These are phyloP conservation scores for Sebastes cheni DNA, from an alignment of 2,797 vertebrate genomes.

Conservation along the genomic window DNA sequence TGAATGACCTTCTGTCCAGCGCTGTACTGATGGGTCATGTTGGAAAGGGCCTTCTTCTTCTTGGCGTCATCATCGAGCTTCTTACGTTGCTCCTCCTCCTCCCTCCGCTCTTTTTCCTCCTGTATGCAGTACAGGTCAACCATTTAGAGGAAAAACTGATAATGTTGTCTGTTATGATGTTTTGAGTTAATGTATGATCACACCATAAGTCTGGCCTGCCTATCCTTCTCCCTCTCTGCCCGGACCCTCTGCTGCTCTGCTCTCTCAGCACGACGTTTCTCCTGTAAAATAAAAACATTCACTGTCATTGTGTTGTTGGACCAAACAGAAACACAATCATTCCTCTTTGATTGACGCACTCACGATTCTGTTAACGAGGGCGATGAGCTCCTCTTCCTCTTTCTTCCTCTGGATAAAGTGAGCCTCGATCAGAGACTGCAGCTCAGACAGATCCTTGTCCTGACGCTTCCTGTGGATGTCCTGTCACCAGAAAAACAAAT, in stretches of 20 bases:
- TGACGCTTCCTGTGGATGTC: conserved; percentile 98
- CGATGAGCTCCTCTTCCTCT: conserved; percentile 94
- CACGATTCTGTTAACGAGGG: conserved; percentile 95
- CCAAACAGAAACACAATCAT: not conserved
- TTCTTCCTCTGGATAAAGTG: conserved; percentile 97
- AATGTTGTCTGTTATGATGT: not conserved
- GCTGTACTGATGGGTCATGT: conserved; percentile 91
- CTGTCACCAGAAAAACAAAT: conserved; percentile 70
- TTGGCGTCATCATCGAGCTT: conserved; percentile 92
- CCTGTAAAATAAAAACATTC: conserved; percentile 73
- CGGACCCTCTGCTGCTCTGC: conserved; percentile 93
- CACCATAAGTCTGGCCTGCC: conserved; percentile 92
- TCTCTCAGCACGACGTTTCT: conserved; percentile 94
- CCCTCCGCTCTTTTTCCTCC: conserved; percentile 95
- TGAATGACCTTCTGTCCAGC: conserved; percentile 90
- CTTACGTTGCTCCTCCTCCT: conserved; percentile 91
- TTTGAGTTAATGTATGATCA: conserved; percentile 8
- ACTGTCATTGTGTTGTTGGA: not conserved
- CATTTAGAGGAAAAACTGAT: not conserved
- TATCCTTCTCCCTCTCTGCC: conserved; percentile 93
- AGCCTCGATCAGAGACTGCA: conserved; percentile 95
- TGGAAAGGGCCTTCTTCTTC: conserved; percentile 97
- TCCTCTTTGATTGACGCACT: conserved; percentile 53
- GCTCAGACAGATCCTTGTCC: conserved; percentile 95
- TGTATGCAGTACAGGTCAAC: conserved; percentile 53